These are phyloP conservation scores for Knipowitschia caucasica DNA, from an alignment of 2,797 vertebrate genomes.

Conservation along the genomic window DNA sequence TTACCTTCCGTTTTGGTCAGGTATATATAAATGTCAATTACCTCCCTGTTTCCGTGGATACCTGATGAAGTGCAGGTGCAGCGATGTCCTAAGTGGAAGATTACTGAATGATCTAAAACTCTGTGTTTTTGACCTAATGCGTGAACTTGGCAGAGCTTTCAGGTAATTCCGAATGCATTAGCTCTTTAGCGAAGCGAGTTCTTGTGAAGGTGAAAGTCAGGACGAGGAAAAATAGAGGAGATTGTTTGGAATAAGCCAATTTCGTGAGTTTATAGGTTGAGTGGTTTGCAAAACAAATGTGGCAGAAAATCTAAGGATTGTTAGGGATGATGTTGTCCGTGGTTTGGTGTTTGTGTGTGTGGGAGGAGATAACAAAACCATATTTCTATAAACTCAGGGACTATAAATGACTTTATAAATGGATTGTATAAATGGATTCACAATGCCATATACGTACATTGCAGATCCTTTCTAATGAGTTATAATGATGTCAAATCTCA, in stretches of 20 bases:
- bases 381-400: neutral
- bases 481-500: too few relatives aligned
- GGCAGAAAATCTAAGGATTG: conserved; percentile 6
- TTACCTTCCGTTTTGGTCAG: too few relatives aligned
- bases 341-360: neutral
- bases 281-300: conserved; percentile 27
- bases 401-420: too few relatives aligned
- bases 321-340: conserved; percentile 24
- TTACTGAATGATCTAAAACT: conserved; percentile 23
- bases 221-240: neutral
- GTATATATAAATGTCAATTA: too few relatives aligned
- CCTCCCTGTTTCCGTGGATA: neutral
- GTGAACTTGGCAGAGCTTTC: conserved; percentile 21
- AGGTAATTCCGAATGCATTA: conserved; percentile 41
- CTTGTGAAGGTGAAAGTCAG: neutral
- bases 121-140: conserved; percentile 27
- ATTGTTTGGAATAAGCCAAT: conserved; percentile 25
- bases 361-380: neutral
- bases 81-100: conserved; percentile 11
- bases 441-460: too few relatives aligned
- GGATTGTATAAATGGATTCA: too few relatives aligned
- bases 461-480: too few relatives aligned
- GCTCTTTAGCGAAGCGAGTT: conserved; percentile 12
- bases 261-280: conserved; percentile 30
- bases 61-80: conserved; percentile 17